phyloP scores from a whole-genome alignment of 2,113 vertebrate species.

The Bolborhynchus lineola region DNA sequence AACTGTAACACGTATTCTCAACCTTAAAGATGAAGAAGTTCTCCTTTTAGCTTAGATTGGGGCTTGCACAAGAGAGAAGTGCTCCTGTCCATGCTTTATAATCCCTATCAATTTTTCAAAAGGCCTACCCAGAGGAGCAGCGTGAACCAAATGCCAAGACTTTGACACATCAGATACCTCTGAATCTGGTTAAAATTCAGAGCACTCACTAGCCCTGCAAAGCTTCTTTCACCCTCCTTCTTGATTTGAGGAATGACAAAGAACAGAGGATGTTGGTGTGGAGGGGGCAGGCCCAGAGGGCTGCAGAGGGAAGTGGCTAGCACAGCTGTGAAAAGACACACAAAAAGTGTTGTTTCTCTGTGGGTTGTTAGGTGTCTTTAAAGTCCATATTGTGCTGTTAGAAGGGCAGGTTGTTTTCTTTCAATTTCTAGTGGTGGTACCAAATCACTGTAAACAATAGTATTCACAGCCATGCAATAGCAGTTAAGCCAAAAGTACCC shows the following conservation, averaged over 20 bases:
- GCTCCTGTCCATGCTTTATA: not conserved
- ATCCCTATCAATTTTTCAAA: not conserved
- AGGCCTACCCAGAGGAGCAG: not conserved
- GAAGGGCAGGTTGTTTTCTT: not conserved
- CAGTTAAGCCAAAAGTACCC: not conserved
- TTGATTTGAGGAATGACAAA: not conserved
- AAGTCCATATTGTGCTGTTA: not conserved
- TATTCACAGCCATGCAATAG: not conserved
- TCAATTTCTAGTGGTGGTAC: not conserved
- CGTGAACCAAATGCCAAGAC: not conserved
- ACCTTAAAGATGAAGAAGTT: not conserved
- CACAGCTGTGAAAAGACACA: not conserved
- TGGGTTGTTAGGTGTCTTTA: not conserved
- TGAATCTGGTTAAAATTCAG: not conserved
- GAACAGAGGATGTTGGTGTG: not conserved
- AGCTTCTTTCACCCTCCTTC: not conserved
- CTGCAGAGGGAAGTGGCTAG: not conserved
- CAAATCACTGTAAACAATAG: not conserved
- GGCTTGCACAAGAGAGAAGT: not conserved
- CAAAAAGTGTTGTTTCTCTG: not conserved
- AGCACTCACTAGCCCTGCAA: not conserved
- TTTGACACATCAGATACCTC: not conserved
- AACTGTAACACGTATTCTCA: not conserved
- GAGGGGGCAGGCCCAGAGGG: not conserved
- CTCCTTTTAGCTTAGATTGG: not conserved